phyloP scores from a whole-genome alignment of 2,888 invertebrate species.

The Plagiodera versicolora region DNA sequence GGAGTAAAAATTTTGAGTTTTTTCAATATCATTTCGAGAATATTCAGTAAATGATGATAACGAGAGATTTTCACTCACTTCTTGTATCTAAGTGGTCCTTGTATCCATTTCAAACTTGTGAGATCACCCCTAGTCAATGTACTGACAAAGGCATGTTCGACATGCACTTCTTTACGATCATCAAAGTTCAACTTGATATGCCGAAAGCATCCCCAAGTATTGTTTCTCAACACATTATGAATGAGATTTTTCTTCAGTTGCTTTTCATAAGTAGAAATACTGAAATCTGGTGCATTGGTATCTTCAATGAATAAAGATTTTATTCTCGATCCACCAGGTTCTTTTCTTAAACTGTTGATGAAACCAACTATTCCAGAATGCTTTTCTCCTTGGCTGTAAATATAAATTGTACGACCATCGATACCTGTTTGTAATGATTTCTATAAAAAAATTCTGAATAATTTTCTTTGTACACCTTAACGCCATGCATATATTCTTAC shows the following conservation, averaged over 20 bases:
- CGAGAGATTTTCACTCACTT: no score
- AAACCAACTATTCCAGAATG: constrained; percentile 83
- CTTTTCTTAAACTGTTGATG: constrained; percentile 85
- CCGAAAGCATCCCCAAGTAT: constrained; percentile 84
- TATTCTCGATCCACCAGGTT: constrained; percentile 79
- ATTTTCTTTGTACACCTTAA: no score
- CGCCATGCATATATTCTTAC: neutral
- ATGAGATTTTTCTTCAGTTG: constrained; percentile 77
- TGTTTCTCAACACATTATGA: constrained; percentile 80
- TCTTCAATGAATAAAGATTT: constrained; percentile 74
- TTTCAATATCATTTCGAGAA: no score
- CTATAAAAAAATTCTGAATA: neutral
- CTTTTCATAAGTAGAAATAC: constrained; percentile 60
- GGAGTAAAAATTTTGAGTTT: no score
- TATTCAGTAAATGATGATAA: no score
- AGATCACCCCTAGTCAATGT: constrained; percentile 91
- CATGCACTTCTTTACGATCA: constrained; percentile 58
- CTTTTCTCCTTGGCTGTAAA: constrained; percentile 71
- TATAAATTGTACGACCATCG: constrained; percentile 64
- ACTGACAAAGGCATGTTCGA: constrained; percentile 95
- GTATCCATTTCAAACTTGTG: constrained; percentile 90
- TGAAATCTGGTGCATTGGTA: constrained; percentile 63
- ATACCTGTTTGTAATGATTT: constrained; percentile 66
- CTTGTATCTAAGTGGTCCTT: constrained; percentile 74
- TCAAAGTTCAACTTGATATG: constrained; percentile 68